These are phyloP conservation scores for Thymelicus lineola DNA, from an alignment of 2,888 invertebrate genomes.

Conservation along the genomic window DNA sequence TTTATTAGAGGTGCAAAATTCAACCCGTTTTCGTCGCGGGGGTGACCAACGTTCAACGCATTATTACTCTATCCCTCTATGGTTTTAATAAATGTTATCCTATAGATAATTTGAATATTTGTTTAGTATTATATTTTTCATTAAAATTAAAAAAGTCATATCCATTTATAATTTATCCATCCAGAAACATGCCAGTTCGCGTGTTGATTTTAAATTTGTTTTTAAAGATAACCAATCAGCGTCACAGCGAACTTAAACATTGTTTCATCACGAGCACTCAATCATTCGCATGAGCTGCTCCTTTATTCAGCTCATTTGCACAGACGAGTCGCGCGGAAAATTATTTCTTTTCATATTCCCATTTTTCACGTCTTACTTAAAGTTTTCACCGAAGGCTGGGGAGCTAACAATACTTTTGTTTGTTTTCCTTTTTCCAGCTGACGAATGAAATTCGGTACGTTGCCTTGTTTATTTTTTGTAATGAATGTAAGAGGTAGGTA, in stretches of 20 bases:
- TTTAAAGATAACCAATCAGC: constrained; percentile 45
- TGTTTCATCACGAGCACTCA: constrained; percentile 78
- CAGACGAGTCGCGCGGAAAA: constrained; percentile 83
- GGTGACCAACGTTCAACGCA: too few relatives aligned
- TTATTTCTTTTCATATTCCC: constrained; percentile 85
- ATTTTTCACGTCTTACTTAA: constrained; percentile 84
- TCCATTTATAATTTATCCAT: too few relatives aligned
- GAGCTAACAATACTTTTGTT: constrained; percentile 67
- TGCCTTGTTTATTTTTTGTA: constrained; percentile 48
- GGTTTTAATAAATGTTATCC: too few relatives aligned
- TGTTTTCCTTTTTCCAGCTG: constrained; percentile 59
- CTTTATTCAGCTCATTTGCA: constrained; percentile 85
- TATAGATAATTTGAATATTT: too few relatives aligned
- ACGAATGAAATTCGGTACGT: constrained; percentile 51
- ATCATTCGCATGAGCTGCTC: constrained; percentile 80
- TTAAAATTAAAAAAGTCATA: too few relatives aligned
- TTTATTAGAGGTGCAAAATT: too few relatives aligned
- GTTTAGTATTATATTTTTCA: too few relatives aligned
- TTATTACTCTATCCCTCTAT: too few relatives aligned
- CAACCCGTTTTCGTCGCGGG: too few relatives aligned
- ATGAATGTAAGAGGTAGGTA: constrained; percentile 20
- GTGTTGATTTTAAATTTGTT: constrained; percentile 6
- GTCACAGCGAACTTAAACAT: constrained; percentile 61
- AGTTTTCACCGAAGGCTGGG: constrained; percentile 67
- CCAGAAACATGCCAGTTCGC: too few relatives aligned